A percentile compares a stretch with the other conserved stretches of the same genome.
Evolutionary conservation across 2,797 vertebrate species (phyloP).

Genomic region (Threskiornis aethiopicus): DNA sequence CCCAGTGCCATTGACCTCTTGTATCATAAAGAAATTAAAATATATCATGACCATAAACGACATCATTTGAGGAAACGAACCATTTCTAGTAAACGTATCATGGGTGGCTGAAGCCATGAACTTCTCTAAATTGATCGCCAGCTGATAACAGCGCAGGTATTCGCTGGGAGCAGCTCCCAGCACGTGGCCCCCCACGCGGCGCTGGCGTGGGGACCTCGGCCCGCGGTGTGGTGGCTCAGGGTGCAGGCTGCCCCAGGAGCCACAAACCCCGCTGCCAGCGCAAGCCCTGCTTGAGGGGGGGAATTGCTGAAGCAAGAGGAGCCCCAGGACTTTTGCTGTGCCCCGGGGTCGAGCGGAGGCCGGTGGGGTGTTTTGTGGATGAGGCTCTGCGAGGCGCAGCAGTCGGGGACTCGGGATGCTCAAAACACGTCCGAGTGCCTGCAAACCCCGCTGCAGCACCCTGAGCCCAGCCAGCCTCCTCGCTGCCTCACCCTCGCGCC

Average conservation of each 20-base stretch:
- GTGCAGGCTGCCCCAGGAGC: background rate
- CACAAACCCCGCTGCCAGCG: accelerated
- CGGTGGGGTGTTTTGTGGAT: background rate
- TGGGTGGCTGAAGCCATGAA: slow-evolving; percentile 36
- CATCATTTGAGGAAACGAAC: slow-evolving; percentile 74
- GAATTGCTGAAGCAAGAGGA: background rate
- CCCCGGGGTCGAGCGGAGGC: accelerated
- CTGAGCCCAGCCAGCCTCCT: background rate
- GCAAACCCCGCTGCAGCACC: background rate
- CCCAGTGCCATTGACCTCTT: slow-evolving; percentile 9
- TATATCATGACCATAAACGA: slow-evolving; percentile 89
- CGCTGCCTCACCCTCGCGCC: accelerated
- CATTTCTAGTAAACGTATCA: background rate
- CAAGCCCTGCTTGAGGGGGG: background rate
- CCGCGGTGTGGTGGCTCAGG: background rate
- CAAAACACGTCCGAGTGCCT: background rate
- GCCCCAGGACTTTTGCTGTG: background rate
- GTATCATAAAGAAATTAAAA: slow-evolving; percentile 86
- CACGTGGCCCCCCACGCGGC: background rate
- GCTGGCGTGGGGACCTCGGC: background rate
- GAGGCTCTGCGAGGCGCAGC: background rate
- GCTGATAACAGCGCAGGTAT: slow-evolving; percentile 83
- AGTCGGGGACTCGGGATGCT: background rate
- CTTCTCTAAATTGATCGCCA: slow-evolving; percentile 83
- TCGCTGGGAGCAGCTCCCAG: slow-evolving; percentile 70